These are phyloP conservation scores for Stenopsyche tienmushanensis DNA, from an alignment of 1,140 invertebrate species.

Conservation along the genomic window DNA sequence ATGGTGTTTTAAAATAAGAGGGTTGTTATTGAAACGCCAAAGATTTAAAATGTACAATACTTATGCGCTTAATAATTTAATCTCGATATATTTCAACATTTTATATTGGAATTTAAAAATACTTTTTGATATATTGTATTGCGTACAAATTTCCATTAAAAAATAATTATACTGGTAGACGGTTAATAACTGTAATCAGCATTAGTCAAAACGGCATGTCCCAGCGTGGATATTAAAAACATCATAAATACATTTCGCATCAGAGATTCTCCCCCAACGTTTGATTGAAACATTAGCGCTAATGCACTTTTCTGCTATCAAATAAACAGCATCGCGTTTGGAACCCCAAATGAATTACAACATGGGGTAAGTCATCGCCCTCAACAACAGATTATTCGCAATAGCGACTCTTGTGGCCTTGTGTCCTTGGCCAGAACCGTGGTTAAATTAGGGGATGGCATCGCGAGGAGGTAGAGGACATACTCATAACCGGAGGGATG, in stretches of 20 bases:
- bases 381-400: constrained; percentile 5
- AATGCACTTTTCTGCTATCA: constrained; percentile 26
- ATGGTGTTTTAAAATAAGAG: too few relatives aligned
- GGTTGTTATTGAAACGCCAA: too few relatives aligned
- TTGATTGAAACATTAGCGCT: constrained; percentile 26
- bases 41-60: too few relatives aligned
- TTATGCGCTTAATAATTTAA: too few relatives aligned
- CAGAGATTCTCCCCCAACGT: background rate
- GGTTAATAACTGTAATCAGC: too few relatives aligned
- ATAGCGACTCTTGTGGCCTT: background rate
- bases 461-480: background rate
- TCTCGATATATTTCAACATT: too few relatives aligned
- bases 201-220: too few relatives aligned
- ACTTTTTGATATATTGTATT: too few relatives aligned
- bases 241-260: background rate
- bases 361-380: constrained; percentile 5
- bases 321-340: background rate
- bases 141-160: too few relatives aligned
- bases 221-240: too few relatives aligned
- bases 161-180: too few relatives aligned
- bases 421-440: background rate
- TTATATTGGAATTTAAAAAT: too few relatives aligned
- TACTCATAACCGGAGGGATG: constrained; percentile 10
- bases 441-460: constrained; percentile 18
- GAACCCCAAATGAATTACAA: background rate